A percentile compares a stretch with the other conserved stretches of the same genome.
These are phyloP conservation scores for Sminthopsis crassicaudata DNA, from an alignment of 2,113 vertebrate species.

Conservation along the genomic window DNA sequence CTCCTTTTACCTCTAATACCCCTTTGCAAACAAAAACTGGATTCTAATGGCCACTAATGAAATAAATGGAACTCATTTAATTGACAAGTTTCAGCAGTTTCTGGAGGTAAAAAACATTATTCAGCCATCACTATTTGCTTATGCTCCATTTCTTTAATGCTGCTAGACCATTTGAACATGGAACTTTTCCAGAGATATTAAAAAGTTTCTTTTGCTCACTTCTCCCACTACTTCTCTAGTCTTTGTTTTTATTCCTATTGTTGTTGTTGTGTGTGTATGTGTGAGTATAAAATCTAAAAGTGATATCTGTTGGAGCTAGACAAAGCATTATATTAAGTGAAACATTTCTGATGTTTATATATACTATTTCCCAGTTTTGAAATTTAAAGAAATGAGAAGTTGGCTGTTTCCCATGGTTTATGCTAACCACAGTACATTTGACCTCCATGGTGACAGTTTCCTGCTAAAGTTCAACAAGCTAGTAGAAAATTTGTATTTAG, in stretches of 20 bases:
- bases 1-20: constrained; percentile 92
- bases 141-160: background rate
- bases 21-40: constrained; percentile 94
- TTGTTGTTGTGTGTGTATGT: background rate
- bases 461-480: background rate
- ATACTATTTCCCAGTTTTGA: background rate
- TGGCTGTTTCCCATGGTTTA: background rate
- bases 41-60: constrained; percentile 92
- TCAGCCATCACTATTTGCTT: constrained; percentile 74
- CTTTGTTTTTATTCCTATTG: too few species aligned
- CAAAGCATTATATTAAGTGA: background rate
- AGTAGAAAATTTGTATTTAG: background rate
- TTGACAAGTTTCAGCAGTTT: constrained; percentile 87
- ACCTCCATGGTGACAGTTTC: background rate
- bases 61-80: constrained; percentile 73
- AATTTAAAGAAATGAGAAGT: background rate
- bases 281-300: background rate
- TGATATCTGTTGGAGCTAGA: background rate
- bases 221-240: background rate
- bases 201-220: background rate
- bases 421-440: background rate
- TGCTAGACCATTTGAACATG: background rate
- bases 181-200: background rate
- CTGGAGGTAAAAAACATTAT: constrained; percentile 88
- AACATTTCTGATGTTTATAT: background rate